Conservation (phyloP, 2,888 invertebrate species). For the Meiosimyza platycephala region DNA sequence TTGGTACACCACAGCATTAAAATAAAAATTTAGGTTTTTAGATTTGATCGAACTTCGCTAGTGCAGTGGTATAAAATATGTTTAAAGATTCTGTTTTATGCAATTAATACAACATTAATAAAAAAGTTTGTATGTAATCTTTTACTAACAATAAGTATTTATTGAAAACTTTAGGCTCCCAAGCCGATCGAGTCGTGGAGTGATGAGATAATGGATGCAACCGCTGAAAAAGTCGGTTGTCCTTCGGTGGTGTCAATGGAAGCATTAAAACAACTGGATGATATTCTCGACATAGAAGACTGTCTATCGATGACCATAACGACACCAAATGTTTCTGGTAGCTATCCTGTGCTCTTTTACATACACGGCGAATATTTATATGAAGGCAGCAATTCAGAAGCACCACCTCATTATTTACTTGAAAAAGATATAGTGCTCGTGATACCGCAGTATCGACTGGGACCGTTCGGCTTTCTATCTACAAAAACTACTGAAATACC, state of each 20-base stretch:
- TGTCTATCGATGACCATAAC: constrained; percentile 63
- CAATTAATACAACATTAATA: background rate
- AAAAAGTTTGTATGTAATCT: background rate
- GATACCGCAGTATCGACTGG: constrained; percentile 68
- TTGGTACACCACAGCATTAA: no score
- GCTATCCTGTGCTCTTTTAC: constrained; percentile 65
- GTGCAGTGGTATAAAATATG: no score
- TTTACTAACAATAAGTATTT: background rate
- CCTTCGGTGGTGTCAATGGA: constrained; percentile 61
- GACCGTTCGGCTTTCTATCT: constrained; percentile 70
- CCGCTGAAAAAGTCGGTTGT: constrained; percentile 60
- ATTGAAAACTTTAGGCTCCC: constrained; percentile 53
- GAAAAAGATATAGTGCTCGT: constrained; percentile 69
- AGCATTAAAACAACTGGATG: constrained; percentile 49
- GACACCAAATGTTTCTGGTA: constrained; percentile 57
- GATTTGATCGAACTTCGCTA: no score
- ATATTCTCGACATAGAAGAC: constrained; percentile 61
- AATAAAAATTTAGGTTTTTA: no score
- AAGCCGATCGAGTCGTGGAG: constrained; percentile 61
- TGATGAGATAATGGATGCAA: constrained; percentile 59
- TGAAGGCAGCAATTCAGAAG: constrained; percentile 63
- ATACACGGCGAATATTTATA: constrained; percentile 67
- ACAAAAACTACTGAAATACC: constrained; percentile 69
- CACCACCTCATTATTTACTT: constrained; percentile 65
- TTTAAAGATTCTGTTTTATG: no score